Percentiles rank a stretch among this genome's conserved stretches.
Evolutionary conservation across 2,797 vertebrate species (phyloP).

Genomic region (Melanotaenia pygmaea): DNA sequence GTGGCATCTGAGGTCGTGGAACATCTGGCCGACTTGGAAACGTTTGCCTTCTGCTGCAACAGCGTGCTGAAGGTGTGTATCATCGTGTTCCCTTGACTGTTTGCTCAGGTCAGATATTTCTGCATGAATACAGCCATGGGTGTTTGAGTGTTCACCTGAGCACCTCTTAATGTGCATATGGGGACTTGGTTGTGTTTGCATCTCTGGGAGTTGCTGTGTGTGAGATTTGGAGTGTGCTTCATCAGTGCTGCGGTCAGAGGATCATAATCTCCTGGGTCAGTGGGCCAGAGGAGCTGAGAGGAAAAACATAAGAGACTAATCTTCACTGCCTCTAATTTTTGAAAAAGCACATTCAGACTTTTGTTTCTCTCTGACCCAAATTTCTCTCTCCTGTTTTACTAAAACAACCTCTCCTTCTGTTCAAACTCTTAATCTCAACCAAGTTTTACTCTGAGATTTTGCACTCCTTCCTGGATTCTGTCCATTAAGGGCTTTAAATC

Average conservation of each 20-base stretch:
- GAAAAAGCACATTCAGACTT: neutral
- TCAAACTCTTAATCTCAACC: conserved; percentile 10
- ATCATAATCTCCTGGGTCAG: conserved; percentile 63
- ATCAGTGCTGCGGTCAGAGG: conserved; percentile 31
- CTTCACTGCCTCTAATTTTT: conserved; percentile 27
- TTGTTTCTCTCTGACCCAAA: conserved; percentile 2
- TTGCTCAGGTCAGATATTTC: conserved; percentile 19
- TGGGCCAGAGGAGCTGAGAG: conserved; percentile 34
- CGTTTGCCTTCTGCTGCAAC: conserved; percentile 88
- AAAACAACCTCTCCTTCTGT: neutral
- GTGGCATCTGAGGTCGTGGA: conserved; percentile 97
- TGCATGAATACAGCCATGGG: conserved; percentile 8
- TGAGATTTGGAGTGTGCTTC: conserved; percentile 11
- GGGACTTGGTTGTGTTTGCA: conserved; percentile 33
- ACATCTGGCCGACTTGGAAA: conserved; percentile 92
- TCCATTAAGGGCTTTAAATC: conserved; percentile 40
- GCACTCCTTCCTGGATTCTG: conserved; percentile 11
- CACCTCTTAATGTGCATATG: conserved; percentile 6
- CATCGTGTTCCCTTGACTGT: conserved; percentile 6
- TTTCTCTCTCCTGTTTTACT: conserved; percentile 9
- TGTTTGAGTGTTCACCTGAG: conserved; percentile 31
- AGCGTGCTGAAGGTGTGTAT: conserved; percentile 89
- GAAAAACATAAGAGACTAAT: conserved; percentile 18
- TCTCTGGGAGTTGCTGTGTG: conserved; percentile 33
- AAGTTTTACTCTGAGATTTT: conserved; percentile 22